Evolutionary conservation across 2,888 invertebrate genomes (phyloP).

Genomic region (Zaprionus bogoriensis): DNA sequence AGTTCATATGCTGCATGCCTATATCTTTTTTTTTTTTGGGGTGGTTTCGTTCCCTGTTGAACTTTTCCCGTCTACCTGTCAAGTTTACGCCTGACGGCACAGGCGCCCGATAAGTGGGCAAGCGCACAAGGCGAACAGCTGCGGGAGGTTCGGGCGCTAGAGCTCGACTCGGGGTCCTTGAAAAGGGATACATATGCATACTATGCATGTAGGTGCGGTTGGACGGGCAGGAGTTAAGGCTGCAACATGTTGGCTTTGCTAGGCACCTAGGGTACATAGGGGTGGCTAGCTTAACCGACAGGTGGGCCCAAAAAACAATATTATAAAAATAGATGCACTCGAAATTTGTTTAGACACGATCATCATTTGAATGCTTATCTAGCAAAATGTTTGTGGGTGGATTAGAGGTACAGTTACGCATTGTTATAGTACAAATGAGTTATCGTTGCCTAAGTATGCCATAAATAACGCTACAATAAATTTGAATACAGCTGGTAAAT

Average conservation of each 20-base stretch:
- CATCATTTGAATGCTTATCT: constrained; percentile 46
- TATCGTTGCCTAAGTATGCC: neutral
- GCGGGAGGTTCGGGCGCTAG: constrained; percentile 60
- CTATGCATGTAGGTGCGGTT: neutral
- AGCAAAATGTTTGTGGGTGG: constrained; percentile 12
- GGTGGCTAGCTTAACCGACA: constrained; percentile 64
- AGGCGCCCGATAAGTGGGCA: constrained; percentile 40
- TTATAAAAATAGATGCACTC: constrained; percentile 23
- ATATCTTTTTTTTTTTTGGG: constrained; percentile 33
- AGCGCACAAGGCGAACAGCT: constrained; percentile 43
- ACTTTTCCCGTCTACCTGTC: constrained; percentile 70
- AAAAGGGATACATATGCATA: constrained; percentile 36
- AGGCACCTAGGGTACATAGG: constrained; percentile 42
- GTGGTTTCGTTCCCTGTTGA: constrained; percentile 35
- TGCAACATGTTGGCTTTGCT: constrained; percentile 45
- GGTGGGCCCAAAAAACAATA: constrained; percentile 43
- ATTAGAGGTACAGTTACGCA: constrained; percentile 53
- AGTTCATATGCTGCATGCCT: constrained; percentile 9
- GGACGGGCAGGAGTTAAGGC: constrained; percentile 22
- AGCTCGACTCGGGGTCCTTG: constrained; percentile 60
- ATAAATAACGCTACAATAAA: constrained; percentile 4
- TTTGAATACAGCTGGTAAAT: neutral
- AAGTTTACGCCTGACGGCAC: constrained; percentile 71
- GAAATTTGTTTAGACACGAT: constrained; percentile 54
- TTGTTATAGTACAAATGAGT: neutral